Conservation (phyloP, 2,113 vertebrate species). For the Dascyllus trimaculatus region DNA sequence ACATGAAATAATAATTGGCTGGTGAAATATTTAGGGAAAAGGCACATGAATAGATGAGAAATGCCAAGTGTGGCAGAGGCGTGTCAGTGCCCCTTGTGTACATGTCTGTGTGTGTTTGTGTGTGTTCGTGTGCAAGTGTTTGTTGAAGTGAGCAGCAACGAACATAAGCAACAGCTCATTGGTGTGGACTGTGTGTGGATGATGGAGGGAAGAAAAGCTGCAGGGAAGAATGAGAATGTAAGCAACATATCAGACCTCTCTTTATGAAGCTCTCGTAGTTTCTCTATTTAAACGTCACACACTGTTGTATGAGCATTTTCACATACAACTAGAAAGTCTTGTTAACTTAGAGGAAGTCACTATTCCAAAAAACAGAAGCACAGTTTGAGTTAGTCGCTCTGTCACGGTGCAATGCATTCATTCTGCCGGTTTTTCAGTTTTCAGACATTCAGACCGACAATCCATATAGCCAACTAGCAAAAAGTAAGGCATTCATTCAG, state of each 20-base stretch:
- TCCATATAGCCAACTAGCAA: not conserved
- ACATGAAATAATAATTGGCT: constrained; percentile 84
- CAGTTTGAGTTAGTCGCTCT: no score
- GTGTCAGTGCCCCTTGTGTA: constrained; percentile 64
- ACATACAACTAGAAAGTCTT: constrained; percentile 6
- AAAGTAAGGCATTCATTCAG: not conserved
- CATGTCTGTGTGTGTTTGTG: constrained; percentile 25
- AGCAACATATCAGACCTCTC: constrained; percentile 22
- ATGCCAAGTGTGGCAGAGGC: constrained; percentile 65
- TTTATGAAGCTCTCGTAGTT: constrained; percentile 29
- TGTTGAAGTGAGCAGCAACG: constrained; percentile 53
- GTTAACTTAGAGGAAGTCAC: constrained; percentile 11
- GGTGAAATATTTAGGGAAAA: constrained; percentile 85
- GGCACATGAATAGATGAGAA: constrained; percentile 73
- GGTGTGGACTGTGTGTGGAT: constrained; percentile 41
- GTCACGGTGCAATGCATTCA: not conserved
- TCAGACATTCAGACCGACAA: no score
- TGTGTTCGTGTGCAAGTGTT: constrained; percentile 38
- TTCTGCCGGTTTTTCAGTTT: constrained; percentile 15
- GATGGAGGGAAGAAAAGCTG: constrained; percentile 37
- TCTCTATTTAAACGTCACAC: constrained; percentile 2
- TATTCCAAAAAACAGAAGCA: not conserved
- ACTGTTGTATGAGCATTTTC: constrained; percentile 6
- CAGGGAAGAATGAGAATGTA: constrained; percentile 27
- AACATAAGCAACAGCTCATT: constrained; percentile 59